A percentile compares a stretch with the other conserved stretches of the same genome.
phyloP scores from a whole-genome alignment of 2,888 invertebrate species.

The Caenorhabditis wallacei region DNA sequence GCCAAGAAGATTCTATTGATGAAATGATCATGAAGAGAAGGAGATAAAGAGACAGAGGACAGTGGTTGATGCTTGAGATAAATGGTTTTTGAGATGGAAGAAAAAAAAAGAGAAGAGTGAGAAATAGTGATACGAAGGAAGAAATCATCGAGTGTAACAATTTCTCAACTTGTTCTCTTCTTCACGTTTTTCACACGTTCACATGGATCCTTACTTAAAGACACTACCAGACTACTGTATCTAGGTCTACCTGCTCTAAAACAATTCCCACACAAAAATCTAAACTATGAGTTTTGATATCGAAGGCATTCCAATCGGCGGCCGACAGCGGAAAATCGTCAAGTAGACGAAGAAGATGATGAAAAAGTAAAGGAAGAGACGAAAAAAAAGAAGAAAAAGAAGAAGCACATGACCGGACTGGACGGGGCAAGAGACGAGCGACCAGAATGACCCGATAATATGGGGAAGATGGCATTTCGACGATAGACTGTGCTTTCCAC shows the following conservation, averaged over 20 bases:
- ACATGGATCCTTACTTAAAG: neutral
- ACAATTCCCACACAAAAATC: no score
- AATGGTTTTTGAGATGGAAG: slow-evolving; percentile 30
- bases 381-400: slow-evolving; percentile 15
- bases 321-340: neutral
- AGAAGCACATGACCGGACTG: slow-evolving; percentile 41
- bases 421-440: neutral
- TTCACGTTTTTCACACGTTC: slow-evolving; percentile 31
- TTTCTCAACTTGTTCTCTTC: slow-evolving; percentile 40
- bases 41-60: neutral
- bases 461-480: slow-evolving; percentile 31
- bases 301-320: neutral
- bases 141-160: slow-evolving; percentile 24
- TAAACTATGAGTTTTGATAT: neutral
- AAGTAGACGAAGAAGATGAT: neutral
- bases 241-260: no score
- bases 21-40: neutral
- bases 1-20: neutral
- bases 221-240: neutral
- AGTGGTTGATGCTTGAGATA: slow-evolving; percentile 7
- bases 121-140: slow-evolving; percentile 27
- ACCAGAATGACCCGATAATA: slow-evolving; percentile 39
- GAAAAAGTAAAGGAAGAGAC: slow-evolving; percentile 30
- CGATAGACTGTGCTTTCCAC: slow-evolving; percentile 8
- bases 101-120: slow-evolving; percentile 2